Evolutionary conservation across 2,113 vertebrate genomes (phyloP).

Genomic region (Otus sunia): DNA sequence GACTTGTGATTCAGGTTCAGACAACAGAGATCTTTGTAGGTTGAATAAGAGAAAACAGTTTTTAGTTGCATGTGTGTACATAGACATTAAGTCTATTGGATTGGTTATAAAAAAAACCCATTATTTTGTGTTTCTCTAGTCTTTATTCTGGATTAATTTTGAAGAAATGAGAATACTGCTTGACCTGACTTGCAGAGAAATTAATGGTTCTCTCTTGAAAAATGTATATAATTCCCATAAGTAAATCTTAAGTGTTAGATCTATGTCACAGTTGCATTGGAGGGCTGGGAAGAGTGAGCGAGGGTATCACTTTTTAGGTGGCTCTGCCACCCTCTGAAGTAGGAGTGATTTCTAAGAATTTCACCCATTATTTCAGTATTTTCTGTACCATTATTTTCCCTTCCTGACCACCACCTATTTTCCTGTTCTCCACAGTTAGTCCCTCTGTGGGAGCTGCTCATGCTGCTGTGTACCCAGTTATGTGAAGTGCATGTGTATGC

Average conservation of each 20-base stretch:
- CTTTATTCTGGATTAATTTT: neutral
- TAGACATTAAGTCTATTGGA: neutral
- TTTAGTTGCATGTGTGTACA: neutral
- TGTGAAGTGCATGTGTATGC: neutral
- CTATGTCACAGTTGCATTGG: neutral
- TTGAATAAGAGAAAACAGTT: neutral
- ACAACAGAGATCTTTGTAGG: neutral
- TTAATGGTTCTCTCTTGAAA: neutral
- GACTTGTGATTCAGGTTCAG: neutral
- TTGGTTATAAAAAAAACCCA: neutral
- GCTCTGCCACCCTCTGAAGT: neutral
- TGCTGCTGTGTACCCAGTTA: neutral
- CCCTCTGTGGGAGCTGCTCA: fast-evolving
- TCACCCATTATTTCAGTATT: neutral
- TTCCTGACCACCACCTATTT: neutral
- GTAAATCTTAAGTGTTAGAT: neutral
- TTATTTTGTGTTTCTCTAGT: neutral
- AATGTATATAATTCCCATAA: neutral
- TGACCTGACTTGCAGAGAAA: neutral
- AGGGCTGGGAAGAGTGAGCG: neutral
- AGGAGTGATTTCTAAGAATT: neutral
- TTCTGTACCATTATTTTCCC: neutral
- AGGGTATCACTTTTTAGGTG: neutral
- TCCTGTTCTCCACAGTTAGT: neutral
- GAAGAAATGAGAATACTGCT: neutral